Base-by-base conservation (phyloP, 2,888 invertebrate species). In the Agrochola lychnidis region DNA sequence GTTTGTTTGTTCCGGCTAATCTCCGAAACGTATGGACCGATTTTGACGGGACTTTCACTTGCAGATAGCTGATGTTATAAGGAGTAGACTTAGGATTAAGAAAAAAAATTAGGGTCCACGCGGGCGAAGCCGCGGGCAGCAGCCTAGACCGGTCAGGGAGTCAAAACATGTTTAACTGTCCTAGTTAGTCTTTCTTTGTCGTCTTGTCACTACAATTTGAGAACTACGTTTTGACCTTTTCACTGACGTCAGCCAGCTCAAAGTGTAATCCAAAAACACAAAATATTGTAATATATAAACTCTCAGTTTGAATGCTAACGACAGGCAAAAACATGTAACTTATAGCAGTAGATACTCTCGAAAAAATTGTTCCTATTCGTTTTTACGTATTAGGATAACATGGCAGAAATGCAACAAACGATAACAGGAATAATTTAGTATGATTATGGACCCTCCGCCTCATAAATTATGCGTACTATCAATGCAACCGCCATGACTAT, bases 381-480 rank as follows among this genome's bases (percentile, higher is more conserved):
- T 57, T 16, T 71, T 19, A 25, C 36, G 40, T 71, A 57, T 25
- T 10, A 51, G 9, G 30, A 76, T 64, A 36, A 64, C 57, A 42
- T 25, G 25, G 3, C 63, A 51, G 30, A 64, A 79, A 78, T 57
- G 36, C 45, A 66, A 36, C 36, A 53, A 79, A 40, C 16, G 22
- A 66, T 66, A 59, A 73, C 57, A 57, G 25, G 22, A 53, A 66
- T 66, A 59, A 79, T 78, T 78, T 78, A 59, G 16, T 59, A 66
- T 73, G 59, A 78, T 59, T 78, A 78, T 72, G 78, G 79, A 73
- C 78, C 78, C 79, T 78, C 45, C 36, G 22, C 36, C 30, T 66
- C 66, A 22, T 73, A 79, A 61, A 78, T 63, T 66, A 66, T 73
- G 61, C 25, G 19, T 63, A 45, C 22, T 45, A 25, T 36, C 53